Evolutionary conservation across 2,888 invertebrate species (phyloP).

Genomic region (Thecocarcelia acutangulata): DNA sequence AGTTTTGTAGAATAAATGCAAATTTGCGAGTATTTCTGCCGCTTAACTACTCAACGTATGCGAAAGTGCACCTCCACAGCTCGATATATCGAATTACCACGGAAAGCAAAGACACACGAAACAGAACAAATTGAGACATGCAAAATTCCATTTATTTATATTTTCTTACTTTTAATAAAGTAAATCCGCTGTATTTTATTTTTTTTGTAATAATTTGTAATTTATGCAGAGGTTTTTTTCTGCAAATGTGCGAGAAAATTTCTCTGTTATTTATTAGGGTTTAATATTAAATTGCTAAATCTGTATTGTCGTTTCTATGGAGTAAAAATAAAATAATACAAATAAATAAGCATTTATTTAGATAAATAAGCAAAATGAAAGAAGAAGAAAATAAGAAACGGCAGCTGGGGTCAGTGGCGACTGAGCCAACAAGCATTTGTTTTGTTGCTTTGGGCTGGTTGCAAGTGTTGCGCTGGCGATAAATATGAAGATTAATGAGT

Average conservation of each 20-base stretch:
- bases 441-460: background rate
- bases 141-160: too few species aligned
- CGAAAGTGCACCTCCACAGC: background rate
- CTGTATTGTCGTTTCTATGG: slow-evolving; percentile 3
- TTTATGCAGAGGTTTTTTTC: too few species aligned
- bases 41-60: slow-evolving; percentile 1
- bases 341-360: slow-evolving; percentile 11
- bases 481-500: slow-evolving; percentile 8
- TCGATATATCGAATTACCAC: too few species aligned
- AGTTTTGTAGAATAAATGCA: slow-evolving; percentile 15
- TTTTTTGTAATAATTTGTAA: background rate
- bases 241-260: too few species aligned
- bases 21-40: background rate
- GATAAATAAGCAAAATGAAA: background rate
- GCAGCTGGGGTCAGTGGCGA: background rate
- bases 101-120: too few species aligned
- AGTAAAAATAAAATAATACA: slow-evolving; percentile 1
- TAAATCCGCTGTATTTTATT: too few species aligned
- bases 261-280: slow-evolving; percentile 41
- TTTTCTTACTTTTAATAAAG: too few species aligned
- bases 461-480: background rate
- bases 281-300: background rate
- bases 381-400: background rate
- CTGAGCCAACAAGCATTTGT: background rate
- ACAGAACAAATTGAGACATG: too few species aligned